Evolutionary conservation across 2,113 vertebrate genomes (phyloP).

Genomic region (Eurypyga helias): DNA sequence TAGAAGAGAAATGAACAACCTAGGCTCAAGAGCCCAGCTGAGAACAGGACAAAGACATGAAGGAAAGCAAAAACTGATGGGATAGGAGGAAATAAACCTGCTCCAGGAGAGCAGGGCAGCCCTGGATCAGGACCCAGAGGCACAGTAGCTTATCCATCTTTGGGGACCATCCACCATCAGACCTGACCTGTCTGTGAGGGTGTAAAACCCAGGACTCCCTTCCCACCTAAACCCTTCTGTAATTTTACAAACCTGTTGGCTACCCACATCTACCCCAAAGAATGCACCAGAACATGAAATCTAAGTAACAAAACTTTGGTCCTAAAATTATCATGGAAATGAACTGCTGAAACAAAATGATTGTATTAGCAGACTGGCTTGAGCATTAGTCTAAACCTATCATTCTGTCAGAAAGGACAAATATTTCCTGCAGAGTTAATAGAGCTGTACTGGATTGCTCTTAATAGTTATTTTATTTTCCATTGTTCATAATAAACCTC

Average conservation of each 20-base stretch:
- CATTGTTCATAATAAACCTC: constrained; percentile 28
- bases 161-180: not conserved
- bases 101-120: not conserved
- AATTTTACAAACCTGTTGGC: not conserved
- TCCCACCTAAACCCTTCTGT: not conserved
- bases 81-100: not conserved
- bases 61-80: not conserved
- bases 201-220: not conserved
- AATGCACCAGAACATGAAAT: not conserved
- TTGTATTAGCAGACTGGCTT: not conserved
- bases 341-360: not conserved
- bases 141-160: not conserved
- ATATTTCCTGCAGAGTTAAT: constrained; percentile 31
- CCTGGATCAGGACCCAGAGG: not conserved
- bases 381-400: not conserved
- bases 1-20: not conserved
- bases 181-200: not conserved
- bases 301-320: not conserved
- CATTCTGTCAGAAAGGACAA: not conserved
- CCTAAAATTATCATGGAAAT: not conserved
- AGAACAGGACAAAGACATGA: not conserved
- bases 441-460: not conserved
- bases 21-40: not conserved
- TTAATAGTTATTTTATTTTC: constrained; percentile 55
- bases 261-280: not conserved